phyloP scores from a whole-genome alignment of 1,140 invertebrate genomes.

The Neodiprion fabricii region DNA sequence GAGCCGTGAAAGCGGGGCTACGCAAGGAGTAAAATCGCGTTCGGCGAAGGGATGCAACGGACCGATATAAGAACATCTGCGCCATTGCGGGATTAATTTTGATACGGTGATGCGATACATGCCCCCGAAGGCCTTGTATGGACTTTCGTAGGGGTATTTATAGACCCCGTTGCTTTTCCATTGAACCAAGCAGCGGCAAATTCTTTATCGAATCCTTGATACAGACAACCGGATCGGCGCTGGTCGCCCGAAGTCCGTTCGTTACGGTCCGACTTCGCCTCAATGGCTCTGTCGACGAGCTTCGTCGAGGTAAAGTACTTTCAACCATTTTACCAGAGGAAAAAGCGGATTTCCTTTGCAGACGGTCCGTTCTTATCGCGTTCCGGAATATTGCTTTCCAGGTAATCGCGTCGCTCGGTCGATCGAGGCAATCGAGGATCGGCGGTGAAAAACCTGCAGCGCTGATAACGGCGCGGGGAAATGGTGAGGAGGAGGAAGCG shows the following conservation, averaged over 20 bases:
- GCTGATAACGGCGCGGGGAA: too few relatives aligned
- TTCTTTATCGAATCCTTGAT: background rate
- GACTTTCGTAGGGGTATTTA: background rate
- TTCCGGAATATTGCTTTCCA: too few relatives aligned
- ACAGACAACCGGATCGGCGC: background rate
- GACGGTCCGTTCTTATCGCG: too few relatives aligned
- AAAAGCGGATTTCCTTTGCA: too few relatives aligned
- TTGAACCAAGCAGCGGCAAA: background rate
- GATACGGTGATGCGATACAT: too few relatives aligned
- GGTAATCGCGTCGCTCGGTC: too few relatives aligned
- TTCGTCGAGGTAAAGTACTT: background rate
- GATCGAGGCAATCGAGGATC: too few relatives aligned
- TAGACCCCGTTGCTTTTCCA: background rate
- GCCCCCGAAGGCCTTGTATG: background rate
- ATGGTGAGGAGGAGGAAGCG: too few relatives aligned
- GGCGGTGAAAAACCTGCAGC: too few relatives aligned
- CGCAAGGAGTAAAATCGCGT: background rate
- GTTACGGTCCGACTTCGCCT: background rate
- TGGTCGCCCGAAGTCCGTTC: too few relatives aligned
- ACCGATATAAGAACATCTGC: background rate
- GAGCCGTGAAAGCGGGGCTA: background rate
- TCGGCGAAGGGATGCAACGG: background rate
- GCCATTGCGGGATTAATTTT: constrained; percentile 2
- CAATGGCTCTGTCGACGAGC: background rate
- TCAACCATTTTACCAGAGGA: too few relatives aligned